Conservation (phyloP, 2,888 invertebrate species). For the Melanchra persicariae region DNA sequence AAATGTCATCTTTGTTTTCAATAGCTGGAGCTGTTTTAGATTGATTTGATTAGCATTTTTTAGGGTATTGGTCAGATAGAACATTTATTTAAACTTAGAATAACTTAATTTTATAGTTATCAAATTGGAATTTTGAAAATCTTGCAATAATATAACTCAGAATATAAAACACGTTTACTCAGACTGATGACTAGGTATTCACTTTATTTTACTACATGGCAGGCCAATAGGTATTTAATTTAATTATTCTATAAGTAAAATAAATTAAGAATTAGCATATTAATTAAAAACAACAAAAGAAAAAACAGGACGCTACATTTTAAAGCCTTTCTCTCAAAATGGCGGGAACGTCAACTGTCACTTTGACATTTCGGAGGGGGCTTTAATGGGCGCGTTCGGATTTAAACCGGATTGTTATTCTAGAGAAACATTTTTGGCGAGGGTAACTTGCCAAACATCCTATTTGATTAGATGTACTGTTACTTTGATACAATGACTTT, state of each 20-base stretch:
- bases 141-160: neutral
- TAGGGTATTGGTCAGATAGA: conserved; percentile 35
- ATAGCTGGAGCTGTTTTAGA: conserved; percentile 52
- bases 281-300: conserved; percentile 60
- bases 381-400: conserved; percentile 81
- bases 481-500: conserved; percentile 35
- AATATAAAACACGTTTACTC: too few relatives aligned
- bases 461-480: conserved; percentile 61
- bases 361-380: conserved; percentile 82
- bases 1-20: conserved; percentile 59
- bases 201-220: neutral
- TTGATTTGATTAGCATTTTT: conserved; percentile 50
- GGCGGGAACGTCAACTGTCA: conserved; percentile 84
- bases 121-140: too few relatives aligned
- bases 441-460: conserved; percentile 59
- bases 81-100: too few relatives aligned
- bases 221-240: neutral
- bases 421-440: conserved; percentile 65
- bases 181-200: too few relatives aligned
- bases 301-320: conserved; percentile 34
- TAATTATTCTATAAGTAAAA: conserved; percentile 1
- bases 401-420: conserved; percentile 84
- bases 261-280: conserved; percentile 40
- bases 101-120: too few relatives aligned
- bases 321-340: conserved; percentile 60